Base-by-base conservation (phyloP, 2,797 vertebrate species). In the Premnoplex brunnescens region DNA sequence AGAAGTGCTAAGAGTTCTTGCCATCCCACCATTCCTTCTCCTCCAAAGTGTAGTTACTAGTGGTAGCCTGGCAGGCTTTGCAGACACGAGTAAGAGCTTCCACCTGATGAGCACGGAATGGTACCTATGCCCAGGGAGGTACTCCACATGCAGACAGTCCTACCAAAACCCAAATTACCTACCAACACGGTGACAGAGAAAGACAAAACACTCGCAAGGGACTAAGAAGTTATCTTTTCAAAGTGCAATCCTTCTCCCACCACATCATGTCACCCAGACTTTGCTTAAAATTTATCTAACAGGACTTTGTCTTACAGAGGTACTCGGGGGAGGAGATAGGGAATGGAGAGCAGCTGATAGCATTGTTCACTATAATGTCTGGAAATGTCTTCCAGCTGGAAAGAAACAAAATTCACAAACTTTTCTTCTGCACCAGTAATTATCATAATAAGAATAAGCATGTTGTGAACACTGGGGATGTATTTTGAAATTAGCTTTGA, bases 361-460 rank as follows among this genome's bases (percentile, higher is more conserved):
- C 54, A 52, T 19, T 37, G 37, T 14, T 67, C 26, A 10, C 64
- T 96, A 75, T 68, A 77, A 77, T 19, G 8, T 37, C 69, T 84
- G n/a, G 28, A 77, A 84, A 68, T 28, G 22, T 69, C 92, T 88
- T 92, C 89, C 74, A 94, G 51, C 59, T 94, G 60, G 32, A 87
- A 87, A 59, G 58, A 79, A 79, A 71, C 32, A 87, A 79, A 83
- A 95, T 34, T 73, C 81, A 66, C 78, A 15, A 48, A 14, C 13
- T 93, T 92, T 73, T 67, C 86, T 93, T 88, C 85, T 89, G 59
- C 84, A 95, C 69, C 85, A 88, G 78, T 73, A 96, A 89, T 86
- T 62, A 93, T 54, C 77, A 87, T 73, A 49, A 5, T 79, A 66
- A 76, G 39, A 94, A 93, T 67, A 91, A 96, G 86, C 59, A 95